phyloP scores from a whole-genome alignment of 35 echinoderm and acorn worm species.

The Apostichopus parvimensis region DNA sequence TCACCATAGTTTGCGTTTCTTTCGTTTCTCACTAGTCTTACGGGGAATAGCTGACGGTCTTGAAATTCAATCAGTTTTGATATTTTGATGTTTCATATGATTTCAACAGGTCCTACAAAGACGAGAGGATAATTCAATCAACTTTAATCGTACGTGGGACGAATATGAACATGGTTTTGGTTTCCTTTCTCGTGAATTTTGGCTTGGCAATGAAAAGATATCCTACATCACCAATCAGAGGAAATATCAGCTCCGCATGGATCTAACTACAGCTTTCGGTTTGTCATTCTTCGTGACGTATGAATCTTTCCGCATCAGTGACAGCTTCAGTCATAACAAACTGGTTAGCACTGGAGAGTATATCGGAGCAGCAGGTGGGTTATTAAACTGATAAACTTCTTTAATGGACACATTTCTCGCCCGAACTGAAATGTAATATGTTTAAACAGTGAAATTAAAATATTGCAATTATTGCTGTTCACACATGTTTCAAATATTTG shows the following conservation, averaged over 20 bases:
- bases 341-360: background rate
- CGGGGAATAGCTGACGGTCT: no score
- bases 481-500: no score
- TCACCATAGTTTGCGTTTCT: no score
- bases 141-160: slow-evolving; percentile 53
- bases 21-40: no score
- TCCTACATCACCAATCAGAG: slow-evolving; percentile 13
- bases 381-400: no score
- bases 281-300: background rate
- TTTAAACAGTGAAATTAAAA: no score
- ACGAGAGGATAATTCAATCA: background rate
- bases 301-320: background rate
- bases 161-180: slow-evolving; percentile 61
- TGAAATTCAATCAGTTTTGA: background rate
- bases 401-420: no score
- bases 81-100: no score
- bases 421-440: no score
- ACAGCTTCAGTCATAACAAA: background rate
- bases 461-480: no score
- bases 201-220: slow-evolving; percentile 59
- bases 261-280: background rate
- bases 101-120: no score
- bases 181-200: slow-evolving; percentile 27
- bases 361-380: background rate
- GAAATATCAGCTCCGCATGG: background rate